Conservation (phyloP, 2,113 vertebrate genomes). For the Anhinga anhinga region DNA sequence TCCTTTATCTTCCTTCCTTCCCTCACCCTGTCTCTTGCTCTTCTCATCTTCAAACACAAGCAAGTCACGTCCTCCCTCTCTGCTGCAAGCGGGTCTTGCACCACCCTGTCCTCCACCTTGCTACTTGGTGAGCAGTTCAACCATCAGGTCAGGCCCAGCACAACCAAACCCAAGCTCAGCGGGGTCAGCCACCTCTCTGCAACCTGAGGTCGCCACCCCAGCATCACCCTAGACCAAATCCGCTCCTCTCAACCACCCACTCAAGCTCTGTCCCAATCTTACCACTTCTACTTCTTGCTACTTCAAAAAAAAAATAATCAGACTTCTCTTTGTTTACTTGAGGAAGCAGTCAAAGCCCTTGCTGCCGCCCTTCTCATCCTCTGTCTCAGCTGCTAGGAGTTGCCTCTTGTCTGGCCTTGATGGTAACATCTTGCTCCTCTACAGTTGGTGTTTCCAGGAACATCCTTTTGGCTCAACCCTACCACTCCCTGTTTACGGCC, state of each 20-base stretch:
- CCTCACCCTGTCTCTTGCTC: not conserved
- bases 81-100: not conserved
- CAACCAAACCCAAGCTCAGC: not conserved
- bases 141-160: not conserved
- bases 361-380: not conserved
- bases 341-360: not conserved
- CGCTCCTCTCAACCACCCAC: not conserved
- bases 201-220: not conserved
- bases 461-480: not conserved
- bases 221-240: not conserved
- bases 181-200: not conserved
- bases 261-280: not conserved
- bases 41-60: not conserved
- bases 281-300: not conserved
- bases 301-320: not conserved
- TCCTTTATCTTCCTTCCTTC: not conserved
- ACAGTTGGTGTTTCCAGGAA: not conserved
- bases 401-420: not conserved
- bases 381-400: not conserved
- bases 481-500: not conserved
- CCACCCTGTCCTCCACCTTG: accelerated
- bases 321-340: not conserved
- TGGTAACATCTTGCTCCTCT: not conserved
- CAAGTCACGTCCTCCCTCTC: not conserved
- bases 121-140: not conserved